These are phyloP conservation scores for Chlorops oryzae DNA, from an alignment of 1,140 invertebrate genomes.

Conservation along the genomic window DNA sequence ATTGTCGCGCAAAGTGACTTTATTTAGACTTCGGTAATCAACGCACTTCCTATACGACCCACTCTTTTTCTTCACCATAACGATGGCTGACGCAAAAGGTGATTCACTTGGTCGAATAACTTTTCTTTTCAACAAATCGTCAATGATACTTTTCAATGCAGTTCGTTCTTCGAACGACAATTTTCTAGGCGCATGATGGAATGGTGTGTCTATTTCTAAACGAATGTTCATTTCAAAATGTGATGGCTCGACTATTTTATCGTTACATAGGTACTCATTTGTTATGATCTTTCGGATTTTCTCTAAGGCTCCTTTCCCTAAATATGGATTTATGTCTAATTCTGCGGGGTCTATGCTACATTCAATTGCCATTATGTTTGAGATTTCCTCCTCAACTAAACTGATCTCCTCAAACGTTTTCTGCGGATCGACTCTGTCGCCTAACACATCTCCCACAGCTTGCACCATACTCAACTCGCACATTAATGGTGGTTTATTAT, in stretches of 20 bases:
- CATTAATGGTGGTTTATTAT: background rate
- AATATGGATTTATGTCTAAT: conserved; percentile 3
- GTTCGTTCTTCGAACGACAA: conserved; percentile 18
- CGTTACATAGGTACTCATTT: background rate
- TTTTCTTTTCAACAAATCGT: conserved; percentile 18
- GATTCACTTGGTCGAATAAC: conserved; percentile 28
- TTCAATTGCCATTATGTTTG: background rate
- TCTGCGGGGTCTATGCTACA: background rate
- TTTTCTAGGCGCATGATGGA: conserved; percentile 20
- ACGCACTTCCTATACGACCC: conserved; percentile 22
- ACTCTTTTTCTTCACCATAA: conserved; percentile 29
- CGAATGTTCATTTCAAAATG: conserved; percentile 12
- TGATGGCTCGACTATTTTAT: background rate
- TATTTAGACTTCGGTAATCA: conserved; percentile 27
- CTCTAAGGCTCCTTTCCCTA: background rate
- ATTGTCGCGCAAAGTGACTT: conserved; percentile 18
- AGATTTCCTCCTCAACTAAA: background rate
- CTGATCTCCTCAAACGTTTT: background rate
- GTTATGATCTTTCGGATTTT: background rate
- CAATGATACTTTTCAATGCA: conserved; percentile 21
- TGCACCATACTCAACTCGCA: background rate
- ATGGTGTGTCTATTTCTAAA: conserved; percentile 11
- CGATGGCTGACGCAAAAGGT: conserved; percentile 27
- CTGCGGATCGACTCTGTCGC: no score
- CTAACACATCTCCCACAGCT: no score